These are phyloP conservation scores for Gandaritis pyraliata DNA, from an alignment of 2,888 invertebrate genomes.

Conservation along the genomic window DNA sequence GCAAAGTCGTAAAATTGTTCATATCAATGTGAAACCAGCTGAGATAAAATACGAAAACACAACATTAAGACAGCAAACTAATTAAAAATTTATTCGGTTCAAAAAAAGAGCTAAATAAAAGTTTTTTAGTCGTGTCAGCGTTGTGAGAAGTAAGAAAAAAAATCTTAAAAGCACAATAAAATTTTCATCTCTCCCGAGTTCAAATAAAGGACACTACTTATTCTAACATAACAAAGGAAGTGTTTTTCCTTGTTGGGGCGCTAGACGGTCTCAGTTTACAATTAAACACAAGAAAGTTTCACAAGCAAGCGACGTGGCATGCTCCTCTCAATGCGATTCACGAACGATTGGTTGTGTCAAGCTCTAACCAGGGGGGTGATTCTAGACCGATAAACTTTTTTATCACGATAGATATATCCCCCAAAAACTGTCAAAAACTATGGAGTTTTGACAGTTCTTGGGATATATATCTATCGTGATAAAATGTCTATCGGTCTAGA, in stretches of 20 bases:
- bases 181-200: constrained; percentile 30
- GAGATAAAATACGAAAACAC: not conserved
- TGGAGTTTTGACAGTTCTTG: too few relatives aligned
- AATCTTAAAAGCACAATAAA: constrained; percentile 31
- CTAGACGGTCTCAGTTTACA: constrained; percentile 32
- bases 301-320: constrained; percentile 2
- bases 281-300: constrained; percentile 24
- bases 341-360: too few relatives aligned
- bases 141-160: constrained; percentile 15
- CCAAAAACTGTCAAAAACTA: too few relatives aligned
- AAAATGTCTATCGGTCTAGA: too few relatives aligned
- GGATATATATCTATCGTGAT: too few relatives aligned
- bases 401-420: too few relatives aligned
- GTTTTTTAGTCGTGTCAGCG: constrained; percentile 7
- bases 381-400: too few relatives aligned
- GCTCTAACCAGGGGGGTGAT: too few relatives aligned
- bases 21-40: not conserved
- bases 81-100: constrained; percentile 7
- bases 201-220: constrained; percentile 43
- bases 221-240: constrained; percentile 42
- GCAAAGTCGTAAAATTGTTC: too few relatives aligned
- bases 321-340: not conserved
- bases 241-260: constrained; percentile 45
- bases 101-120: constrained; percentile 7
- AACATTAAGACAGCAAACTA: constrained; percentile 2